Evolutionary conservation across 2,113 vertebrate species (phyloP), one percentile per base, ranked within the genome.

Genomic region (Planiliza haematocheilus): DNA sequence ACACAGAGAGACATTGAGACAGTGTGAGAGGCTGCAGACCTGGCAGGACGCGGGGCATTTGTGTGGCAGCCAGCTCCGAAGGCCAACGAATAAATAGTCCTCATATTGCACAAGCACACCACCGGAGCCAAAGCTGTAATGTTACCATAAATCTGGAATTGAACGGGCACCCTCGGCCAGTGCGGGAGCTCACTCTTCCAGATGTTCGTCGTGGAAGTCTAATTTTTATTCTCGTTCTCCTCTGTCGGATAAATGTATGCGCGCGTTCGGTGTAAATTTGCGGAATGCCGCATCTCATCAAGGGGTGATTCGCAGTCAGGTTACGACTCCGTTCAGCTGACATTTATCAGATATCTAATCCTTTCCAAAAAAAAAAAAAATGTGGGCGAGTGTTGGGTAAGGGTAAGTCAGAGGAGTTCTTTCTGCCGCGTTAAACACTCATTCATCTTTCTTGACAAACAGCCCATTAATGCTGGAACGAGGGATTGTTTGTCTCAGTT

Each of bases 81-180:
- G 83, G 82, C 88, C 77, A 83, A 67, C 74, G 83, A 86, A 88
- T 85, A 88, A 89, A 87, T 74, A 90, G 77, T 81, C 73, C 87
- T 86, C 88, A 62, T 64, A 78, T 82, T 75, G 67, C 74, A 76
- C 13, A 69, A 65, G 70, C 46, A 41, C 37, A 9, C 10, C 18
- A 65, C 39, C 14, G 1, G 14, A 80, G 86, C 85, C 90, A 85
- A 72, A 69, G 67, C 65, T 70, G 82, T 80, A 89, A 92, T 81
- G 88, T 87, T 85, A 87, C 89, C 67, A 89, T 91, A 88, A 91
- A 94, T 92, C 84, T 85, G 73, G 72, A 86, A 83, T 83, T 74
- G 56, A 86, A 83, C 20, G 74, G 90, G 78, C 74, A 85, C 62
- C 59, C 81, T 63, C 18, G 12, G 81, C 72, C 86, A 75, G 48